Evolutionary conservation across 2,888 invertebrate species (phyloP), one percentile per base, ranked within the genome.

Genomic region (Pheosia tremula): DNA sequence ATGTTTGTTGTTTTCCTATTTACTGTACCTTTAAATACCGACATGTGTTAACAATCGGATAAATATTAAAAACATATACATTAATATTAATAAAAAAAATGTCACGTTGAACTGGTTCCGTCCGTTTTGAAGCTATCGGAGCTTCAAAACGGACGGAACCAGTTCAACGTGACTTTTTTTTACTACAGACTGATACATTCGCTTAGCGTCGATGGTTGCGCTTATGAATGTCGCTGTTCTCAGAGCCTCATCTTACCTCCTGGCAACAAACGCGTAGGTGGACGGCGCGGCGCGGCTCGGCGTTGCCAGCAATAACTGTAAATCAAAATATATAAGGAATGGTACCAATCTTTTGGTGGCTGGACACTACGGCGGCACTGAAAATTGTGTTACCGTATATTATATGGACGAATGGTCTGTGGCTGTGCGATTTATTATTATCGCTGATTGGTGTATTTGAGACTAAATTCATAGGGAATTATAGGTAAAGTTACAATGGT

Each of bases 251-350:
- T 53, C 2, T 1, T n/a, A 5, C 6, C 43, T 11, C 37, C 36
- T 9, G 9, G 43, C 47, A 13, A 55, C 9, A 37, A 52, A 62
- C 38, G 49, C 4, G 13, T 13, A 65, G 59, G 36, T 59, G 37
- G 39, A 54, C 54, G 47, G 24, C 47, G 37, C 45, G 50, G 38
- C 45, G 36, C 43, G 45, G 45, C 24, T 24, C 24, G 24, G 24
- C 47, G 50, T 47, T 59, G 13, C 7, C 45, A 50, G 13, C 60
- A 58, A 72, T 72, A 72, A 71, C 65, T 53, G 52, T 67, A 63
- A 66, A 73, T 71, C 65, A 67, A 62, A 69, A 59, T 62, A 57
- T 67, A 66, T 65, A 63, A 63, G 62, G 10, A 70, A 66, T 66
- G 56, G 43, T 38, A 57, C 56, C 59, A 64, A 63, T 63, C 45